Base-by-base conservation (phyloP, 2,113 vertebrate species). In the Patagioenas fasciata region DNA sequence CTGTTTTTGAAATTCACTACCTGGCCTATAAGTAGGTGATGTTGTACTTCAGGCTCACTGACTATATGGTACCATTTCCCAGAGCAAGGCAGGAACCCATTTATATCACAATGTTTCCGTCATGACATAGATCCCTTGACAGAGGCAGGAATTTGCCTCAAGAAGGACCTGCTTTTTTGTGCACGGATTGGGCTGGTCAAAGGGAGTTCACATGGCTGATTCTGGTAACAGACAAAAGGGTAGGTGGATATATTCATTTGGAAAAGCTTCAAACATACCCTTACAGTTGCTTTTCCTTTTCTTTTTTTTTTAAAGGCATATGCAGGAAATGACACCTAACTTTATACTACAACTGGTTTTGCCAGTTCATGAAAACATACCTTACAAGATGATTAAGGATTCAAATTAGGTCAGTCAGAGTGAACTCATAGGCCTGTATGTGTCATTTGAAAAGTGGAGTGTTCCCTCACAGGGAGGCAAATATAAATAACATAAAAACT, bases 361-460 rank as follows among this genome's bases (percentile, higher is more conserved):
- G 57, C 96, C 80, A 95, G 96, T 96, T 95, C 67, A 5, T 80
- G 83, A 81, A 95, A 94, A 89, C 54, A 80, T 56, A n/a, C 10
- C 62, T 83, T 84, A 62, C 72, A 91, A 85, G 60, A 84, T 90
- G 85, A 87, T 70, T 95, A 92, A 88, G 64, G 56, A 96, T 96
- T 95, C 65, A 91, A 85, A 88, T 95, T 89, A 88, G 85, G 90
- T 93, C 73, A 90, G 65, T 75, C 53, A 34, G 31, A 80, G 24
- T 67, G 85, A 95, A 86, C 34, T 91, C 90, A 73, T 10, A 80
- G 50, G 75, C 31, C 54, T 89, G 29, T 70, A 61, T 48, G n/a
- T 57, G 62, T 88, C 25, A 57, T 57, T n/a, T 82, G 58, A 71
- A 79, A 86, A 77, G 47, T 78, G 32, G 42, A 81, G 62, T 12